Evolutionary conservation across 1,140 invertebrate species (phyloP).

Genomic region (Hylyphantes graminicola): DNA sequence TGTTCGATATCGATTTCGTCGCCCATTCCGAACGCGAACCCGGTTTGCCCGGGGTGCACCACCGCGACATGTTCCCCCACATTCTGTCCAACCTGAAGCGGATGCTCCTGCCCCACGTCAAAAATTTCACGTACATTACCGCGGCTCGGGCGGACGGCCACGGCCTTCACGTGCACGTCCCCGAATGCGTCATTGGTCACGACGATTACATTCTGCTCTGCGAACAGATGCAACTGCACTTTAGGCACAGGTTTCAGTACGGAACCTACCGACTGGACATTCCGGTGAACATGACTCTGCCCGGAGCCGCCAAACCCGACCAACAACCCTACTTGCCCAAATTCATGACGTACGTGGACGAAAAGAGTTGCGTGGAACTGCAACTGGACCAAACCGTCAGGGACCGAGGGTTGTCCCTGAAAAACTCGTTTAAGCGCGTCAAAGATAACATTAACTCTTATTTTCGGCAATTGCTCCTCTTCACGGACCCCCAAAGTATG

Average conservation of each 20-base stretch:
- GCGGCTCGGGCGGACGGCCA: background rate
- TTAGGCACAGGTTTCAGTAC: background rate
- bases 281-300: background rate
- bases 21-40: too few relatives aligned
- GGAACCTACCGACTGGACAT: background rate
- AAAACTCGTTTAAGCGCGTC: conserved; percentile 17
- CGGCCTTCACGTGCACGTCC: conserved; percentile 11
- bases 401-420: background rate
- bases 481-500: too few relatives aligned
- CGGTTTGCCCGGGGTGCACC: too few relatives aligned
- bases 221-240: background rate
- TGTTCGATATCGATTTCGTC: conserved; percentile 12
- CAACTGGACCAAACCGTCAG: background rate
- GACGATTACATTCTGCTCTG: conserved; percentile 28
- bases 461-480: too few relatives aligned
- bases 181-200: background rate
- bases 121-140: background rate
- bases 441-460: conserved; percentile 21
- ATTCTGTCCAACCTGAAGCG: too few relatives aligned
- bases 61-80: too few relatives aligned
- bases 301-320: background rate
- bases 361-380: background rate
- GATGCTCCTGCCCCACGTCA: background rate
- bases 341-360: conserved; percentile 9
- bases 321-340: background rate